Evolutionary conservation across 2,797 vertebrate genomes (phyloP).

Genomic region (Sciurus vulgaris): DNA sequence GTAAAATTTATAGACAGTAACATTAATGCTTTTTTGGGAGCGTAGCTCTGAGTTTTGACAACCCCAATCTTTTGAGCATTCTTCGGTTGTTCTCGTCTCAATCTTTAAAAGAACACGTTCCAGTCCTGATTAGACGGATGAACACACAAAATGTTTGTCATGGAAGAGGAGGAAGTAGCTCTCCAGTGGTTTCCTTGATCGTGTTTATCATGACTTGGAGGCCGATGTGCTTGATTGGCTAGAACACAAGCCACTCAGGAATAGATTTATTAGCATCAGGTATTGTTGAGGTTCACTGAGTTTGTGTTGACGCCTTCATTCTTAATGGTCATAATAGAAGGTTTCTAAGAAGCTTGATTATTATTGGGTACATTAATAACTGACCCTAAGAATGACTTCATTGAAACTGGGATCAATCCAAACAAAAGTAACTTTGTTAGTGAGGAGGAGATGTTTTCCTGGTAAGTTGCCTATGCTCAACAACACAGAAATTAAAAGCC

Average conservation of each 20-base stretch:
- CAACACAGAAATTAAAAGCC: constrained; percentile 17
- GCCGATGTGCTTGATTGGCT: constrained; percentile 11
- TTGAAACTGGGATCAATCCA: constrained; percentile 47
- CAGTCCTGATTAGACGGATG: not conserved
- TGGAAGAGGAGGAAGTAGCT: not conserved
- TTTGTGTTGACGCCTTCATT: constrained; percentile 60
- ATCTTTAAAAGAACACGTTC: not conserved
- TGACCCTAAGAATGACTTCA: constrained; percentile 3
- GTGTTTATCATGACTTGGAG: constrained; percentile 13
- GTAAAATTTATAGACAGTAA: not conserved
- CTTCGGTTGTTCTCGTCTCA: not conserved
- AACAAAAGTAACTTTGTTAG: constrained; percentile 61
- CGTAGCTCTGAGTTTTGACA: not conserved
- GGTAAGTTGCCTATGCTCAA: not conserved
- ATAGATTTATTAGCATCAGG: constrained; percentile 79
- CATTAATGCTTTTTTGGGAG: not conserved
- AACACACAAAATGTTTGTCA: not conserved
- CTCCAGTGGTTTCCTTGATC: not conserved
- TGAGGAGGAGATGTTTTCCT: constrained; percentile 54
- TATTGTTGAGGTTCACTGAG: constrained; percentile 58
- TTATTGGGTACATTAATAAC: constrained; percentile 63
- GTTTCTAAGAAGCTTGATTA: constrained; percentile 60
- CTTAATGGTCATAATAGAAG: constrained; percentile 52
- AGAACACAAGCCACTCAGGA: constrained; percentile 27
- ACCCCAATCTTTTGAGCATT: not conserved